Evolutionary conservation across 2,888 invertebrate genomes (phyloP).

Genomic region (Eristalis pertinax): DNA sequence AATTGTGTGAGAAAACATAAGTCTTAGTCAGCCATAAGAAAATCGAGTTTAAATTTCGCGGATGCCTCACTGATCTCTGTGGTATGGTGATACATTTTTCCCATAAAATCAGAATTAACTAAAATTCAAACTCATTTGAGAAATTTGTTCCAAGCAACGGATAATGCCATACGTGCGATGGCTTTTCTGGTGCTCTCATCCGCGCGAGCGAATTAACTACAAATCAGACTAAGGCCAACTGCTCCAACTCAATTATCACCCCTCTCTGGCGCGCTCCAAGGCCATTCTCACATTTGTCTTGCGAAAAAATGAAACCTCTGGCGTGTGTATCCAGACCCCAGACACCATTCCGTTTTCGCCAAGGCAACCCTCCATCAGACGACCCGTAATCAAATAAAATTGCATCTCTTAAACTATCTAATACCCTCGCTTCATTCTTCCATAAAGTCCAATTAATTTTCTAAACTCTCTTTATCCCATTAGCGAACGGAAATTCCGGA

Average conservation of each 20-base stretch:
- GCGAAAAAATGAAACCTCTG: not conserved
- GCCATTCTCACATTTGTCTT: not conserved
- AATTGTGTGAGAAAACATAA: no score
- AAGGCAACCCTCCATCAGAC: not conserved
- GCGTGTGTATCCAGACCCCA: not conserved
- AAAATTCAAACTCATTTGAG: not conserved
- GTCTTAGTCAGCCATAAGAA: no score
- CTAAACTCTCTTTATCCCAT: constrained; percentile 71
- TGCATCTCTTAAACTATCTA: constrained; percentile 52
- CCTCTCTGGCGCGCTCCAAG: not conserved
- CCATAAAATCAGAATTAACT: not conserved
- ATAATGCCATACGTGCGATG: not conserved
- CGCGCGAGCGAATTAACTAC: not conserved
- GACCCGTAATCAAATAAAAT: constrained; percentile 58
- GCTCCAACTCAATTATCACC: not conserved
- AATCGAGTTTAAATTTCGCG: not conserved
- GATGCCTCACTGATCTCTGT: not conserved
- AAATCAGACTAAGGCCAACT: not conserved
- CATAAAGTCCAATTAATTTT: constrained; percentile 70
- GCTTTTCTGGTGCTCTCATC: not conserved
- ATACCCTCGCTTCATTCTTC: constrained; percentile 31
- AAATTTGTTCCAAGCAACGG: not conserved
- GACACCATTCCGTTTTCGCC: not conserved
- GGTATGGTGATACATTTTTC: not conserved
- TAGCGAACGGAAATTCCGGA: constrained; percentile 60